These are phyloP conservation scores for Probosciger aterrimus DNA, from an alignment of 2,113 vertebrate species.

Conservation along the genomic window DNA sequence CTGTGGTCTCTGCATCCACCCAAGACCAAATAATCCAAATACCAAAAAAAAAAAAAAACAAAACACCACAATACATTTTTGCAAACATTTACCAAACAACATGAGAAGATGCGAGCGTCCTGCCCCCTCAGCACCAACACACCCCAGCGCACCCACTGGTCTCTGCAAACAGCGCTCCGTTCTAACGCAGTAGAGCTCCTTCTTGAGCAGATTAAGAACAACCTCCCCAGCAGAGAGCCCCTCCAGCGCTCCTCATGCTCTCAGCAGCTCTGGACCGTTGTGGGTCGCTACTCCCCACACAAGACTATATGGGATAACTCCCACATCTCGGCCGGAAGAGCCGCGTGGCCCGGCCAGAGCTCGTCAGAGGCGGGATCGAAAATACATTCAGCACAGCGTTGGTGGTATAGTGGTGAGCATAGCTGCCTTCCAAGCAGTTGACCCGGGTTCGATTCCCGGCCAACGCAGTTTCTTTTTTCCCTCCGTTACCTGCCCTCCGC, in stretches of 20 bases:
- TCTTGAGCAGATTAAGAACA: accelerated
- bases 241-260: accelerated
- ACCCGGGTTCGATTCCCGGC: conserved; percentile 70
- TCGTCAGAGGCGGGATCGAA: neutral
- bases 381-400: accelerated
- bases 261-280: accelerated
- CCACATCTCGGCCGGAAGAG: neutral
- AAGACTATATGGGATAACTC: no score
- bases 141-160: accelerated
- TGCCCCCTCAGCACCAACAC: accelerated
- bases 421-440: conserved; percentile 81
- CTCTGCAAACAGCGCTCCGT: accelerated
- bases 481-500: neutral
- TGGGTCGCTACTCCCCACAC: neutral
- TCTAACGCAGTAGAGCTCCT: accelerated
- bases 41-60: accelerated
- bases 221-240: no score
- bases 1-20: accelerated
- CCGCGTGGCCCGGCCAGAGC: accelerated
- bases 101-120: accelerated
- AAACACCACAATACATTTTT: neutral
- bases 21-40: accelerated
- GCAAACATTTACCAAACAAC: neutral
- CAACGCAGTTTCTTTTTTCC: neutral
- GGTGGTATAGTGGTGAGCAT: conserved; percentile 83